phyloP scores from a whole-genome alignment of 2,113 vertebrate species.

The Ariopsis seemanni region DNA sequence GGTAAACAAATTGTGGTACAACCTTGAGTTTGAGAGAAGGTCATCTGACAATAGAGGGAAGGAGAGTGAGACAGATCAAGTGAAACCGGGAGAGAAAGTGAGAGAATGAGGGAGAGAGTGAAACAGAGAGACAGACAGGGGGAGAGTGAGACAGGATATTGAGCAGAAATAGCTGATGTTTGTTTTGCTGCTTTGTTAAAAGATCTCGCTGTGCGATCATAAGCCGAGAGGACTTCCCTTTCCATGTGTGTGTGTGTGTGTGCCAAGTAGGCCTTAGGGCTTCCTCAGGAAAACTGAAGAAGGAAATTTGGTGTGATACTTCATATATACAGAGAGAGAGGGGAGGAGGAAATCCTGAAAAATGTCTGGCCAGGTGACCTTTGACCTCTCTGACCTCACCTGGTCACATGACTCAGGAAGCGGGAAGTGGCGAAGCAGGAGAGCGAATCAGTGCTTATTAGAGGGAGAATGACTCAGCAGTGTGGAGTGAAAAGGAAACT shows the following conservation, averaged over 20 bases:
- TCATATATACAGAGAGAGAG: slow-evolving; percentile 44
- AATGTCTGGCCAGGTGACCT: slow-evolving; percentile 49
- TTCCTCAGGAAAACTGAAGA: slow-evolving; percentile 53
- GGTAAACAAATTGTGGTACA: not conserved
- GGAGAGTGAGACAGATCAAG: not conserved
- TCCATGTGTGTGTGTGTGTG: slow-evolving; percentile 33
- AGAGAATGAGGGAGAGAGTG: not conserved
- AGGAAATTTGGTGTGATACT: slow-evolving; percentile 33
- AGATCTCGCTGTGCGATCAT: not conserved
- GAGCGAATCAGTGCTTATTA: slow-evolving; percentile 10
- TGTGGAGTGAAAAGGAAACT: not conserved
- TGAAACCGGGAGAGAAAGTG: not conserved
- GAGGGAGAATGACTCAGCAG: slow-evolving; percentile 8
- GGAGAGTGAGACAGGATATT: not conserved
- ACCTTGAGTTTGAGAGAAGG: not conserved
- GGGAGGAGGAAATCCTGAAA: slow-evolving; percentile 64
- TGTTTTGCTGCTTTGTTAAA: slow-evolving; percentile 5
- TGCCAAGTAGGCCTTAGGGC: slow-evolving; percentile 27
- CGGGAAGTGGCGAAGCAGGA: slow-evolving; percentile 35
- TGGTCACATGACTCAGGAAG: slow-evolving; percentile 42
- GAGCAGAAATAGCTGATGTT: not conserved
- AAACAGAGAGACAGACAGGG: not conserved
- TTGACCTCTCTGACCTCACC: slow-evolving; percentile 56
- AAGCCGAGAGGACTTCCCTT: not conserved
- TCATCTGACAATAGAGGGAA: not conserved